Conservation (phyloP, 2,797 vertebrate genomes). For the Leptoclinus maculatus region DNA sequence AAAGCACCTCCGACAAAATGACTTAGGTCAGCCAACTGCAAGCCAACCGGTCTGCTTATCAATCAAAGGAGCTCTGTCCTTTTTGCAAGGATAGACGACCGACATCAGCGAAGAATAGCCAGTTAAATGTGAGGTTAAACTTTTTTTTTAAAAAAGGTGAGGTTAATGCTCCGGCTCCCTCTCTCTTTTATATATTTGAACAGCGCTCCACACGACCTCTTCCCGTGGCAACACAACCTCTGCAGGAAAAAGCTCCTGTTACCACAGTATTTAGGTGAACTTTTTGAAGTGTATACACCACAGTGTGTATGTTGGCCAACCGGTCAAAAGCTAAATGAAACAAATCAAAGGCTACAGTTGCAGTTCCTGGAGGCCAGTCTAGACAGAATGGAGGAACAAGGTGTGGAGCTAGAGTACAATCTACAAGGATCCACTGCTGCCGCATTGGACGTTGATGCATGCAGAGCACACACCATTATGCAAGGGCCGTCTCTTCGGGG, state of each 20-base stretch:
- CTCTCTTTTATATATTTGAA: slow-evolving; percentile 20
- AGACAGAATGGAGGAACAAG: slow-evolving; percentile 21
- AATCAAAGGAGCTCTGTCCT: slow-evolving; percentile 30
- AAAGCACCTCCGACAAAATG: slow-evolving; percentile 10
- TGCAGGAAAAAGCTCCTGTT: neutral
- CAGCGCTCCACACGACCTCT: slow-evolving; percentile 18
- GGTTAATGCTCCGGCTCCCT: neutral
- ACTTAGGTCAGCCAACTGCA: slow-evolving; percentile 38
- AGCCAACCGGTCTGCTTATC: slow-evolving; percentile 27
- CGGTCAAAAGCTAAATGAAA: slow-evolving; percentile 34
- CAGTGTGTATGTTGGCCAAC: neutral
- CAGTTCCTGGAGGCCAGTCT: slow-evolving; percentile 18
- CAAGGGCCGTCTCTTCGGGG: slow-evolving; percentile 59
- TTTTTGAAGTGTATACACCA: neutral
- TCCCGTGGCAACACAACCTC: slow-evolving; percentile 42
- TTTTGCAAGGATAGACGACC: slow-evolving; percentile 24
- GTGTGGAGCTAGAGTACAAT: slow-evolving; percentile 21
- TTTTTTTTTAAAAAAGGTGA: neutral
- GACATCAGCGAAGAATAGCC: neutral
- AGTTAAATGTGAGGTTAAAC: neutral
- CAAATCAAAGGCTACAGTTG: slow-evolving; percentile 3
- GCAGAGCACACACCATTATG: slow-evolving; percentile 49
- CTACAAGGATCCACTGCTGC: slow-evolving; percentile 25
- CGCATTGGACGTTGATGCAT: slow-evolving; percentile 14
- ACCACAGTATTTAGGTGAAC: neutral